phyloP scores from a whole-genome alignment of 1,140 invertebrate species.

The Lethrus apterus region DNA sequence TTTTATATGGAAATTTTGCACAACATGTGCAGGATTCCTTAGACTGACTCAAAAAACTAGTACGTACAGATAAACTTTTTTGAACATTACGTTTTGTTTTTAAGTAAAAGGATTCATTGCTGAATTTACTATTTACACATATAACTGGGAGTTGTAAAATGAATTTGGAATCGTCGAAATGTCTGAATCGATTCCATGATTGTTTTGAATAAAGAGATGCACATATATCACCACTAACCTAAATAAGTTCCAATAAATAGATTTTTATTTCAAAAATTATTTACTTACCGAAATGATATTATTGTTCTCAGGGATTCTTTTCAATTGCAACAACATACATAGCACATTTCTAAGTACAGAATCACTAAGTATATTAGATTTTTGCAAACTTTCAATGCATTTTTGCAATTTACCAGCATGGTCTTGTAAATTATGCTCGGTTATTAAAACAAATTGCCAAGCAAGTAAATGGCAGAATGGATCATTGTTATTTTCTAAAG shows the following conservation, averaged over 20 bases:
- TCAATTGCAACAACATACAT: conserved; percentile 28
- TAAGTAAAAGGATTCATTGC: neutral
- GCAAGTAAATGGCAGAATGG: conserved; percentile 29
- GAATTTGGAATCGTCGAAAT: conserved; percentile 1
- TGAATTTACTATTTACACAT: conserved; percentile 3
- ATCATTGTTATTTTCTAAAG: conserved; percentile 25
- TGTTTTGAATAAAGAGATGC: neutral
- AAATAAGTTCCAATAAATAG: neutral
- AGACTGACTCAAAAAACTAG: conserved; percentile 1
- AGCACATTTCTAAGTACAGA: conserved; percentile 22
- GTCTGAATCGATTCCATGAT: neutral
- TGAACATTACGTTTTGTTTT: conserved; percentile 5
- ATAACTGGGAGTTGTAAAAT: conserved; percentile 3
- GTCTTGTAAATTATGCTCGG: conserved; percentile 26
- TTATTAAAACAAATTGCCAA: conserved; percentile 31
- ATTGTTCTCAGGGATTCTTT: conserved; percentile 18
- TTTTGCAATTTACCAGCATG: conserved; percentile 25
- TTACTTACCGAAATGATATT: neutral
- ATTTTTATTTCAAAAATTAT: neutral
- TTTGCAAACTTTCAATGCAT: conserved; percentile 20
- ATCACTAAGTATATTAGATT: conserved; percentile 17
- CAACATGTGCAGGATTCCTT: neutral
- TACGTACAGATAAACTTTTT: neutral
- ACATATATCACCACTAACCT: neutral
- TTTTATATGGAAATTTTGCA: neutral